phyloP scores from a whole-genome alignment of 2,113 vertebrate genomes.

The Crotalus horridus region DNA sequence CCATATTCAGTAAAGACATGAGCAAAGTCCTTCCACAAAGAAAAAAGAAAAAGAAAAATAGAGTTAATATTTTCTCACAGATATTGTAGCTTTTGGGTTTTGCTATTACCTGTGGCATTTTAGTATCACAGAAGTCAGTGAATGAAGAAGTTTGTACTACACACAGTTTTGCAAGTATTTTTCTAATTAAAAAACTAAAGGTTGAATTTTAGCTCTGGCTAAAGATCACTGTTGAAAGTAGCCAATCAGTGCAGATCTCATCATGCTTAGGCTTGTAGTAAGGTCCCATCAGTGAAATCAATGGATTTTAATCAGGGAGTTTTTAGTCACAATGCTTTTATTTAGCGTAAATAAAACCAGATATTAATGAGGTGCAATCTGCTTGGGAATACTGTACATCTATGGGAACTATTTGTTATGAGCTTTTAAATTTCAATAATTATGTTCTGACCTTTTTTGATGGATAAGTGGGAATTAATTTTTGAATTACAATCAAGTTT shows the following conservation, averaged over 20 bases:
- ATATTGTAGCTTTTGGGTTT: background rate
- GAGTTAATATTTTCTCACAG: slow-evolving; percentile 8
- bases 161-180: background rate
- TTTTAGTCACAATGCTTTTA: background rate
- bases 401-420: background rate
- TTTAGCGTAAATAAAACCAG: background rate
- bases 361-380: background rate
- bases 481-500: background rate
- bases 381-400: too few relatives aligned
- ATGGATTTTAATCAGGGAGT: background rate
- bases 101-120: background rate
- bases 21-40: slow-evolving; percentile 70
- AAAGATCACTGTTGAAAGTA: background rate
- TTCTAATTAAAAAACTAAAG: background rate
- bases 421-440: background rate
- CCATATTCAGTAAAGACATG: slow-evolving; percentile 78
- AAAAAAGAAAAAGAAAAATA: slow-evolving; percentile 38
- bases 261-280: background rate
- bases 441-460: background rate
- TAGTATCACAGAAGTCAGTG: background rate
- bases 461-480: background rate
- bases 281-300: background rate
- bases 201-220: background rate
- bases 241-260: background rate
- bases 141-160: background rate